Base-by-base conservation (phyloP, 92 coral and sea anemone species). In the Muricea muricata region DNA sequence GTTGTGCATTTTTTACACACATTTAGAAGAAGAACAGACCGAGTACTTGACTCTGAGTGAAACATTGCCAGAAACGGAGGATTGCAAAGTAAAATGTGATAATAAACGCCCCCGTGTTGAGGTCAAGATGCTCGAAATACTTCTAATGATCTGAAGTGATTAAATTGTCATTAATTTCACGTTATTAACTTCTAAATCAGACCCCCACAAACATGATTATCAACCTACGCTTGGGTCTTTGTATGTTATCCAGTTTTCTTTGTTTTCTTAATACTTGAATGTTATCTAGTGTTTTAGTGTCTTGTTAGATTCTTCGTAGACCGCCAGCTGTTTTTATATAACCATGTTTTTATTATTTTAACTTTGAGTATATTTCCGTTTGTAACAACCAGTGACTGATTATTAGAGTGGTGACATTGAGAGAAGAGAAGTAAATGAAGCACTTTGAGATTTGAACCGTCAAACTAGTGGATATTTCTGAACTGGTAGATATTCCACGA, bases 81-180 rank as follows among this genome's bases (percentile, higher is more conserved):
- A 52, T 52, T 52, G 5, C 60, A 52, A 4, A 52, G 7, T 20
- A 25, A 18, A 52, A 52, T 52, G 18, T 7, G 20, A 52, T 52
- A 52, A 52, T 20, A 52, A 47, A 47, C 60, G 9, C 65, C 42
- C 24, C 24, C 13, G 12, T 54, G 0, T 48, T 20, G 57, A 35
- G 35, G 39, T 63, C 13, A 39, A 7, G 23, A 63, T 26, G n/a
- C 37, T 25, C 30, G 30, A 75, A 75, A 57, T 29, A 75, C 33
- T 52, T 48, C n/a, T 48, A n/a, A 75, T 28, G 80, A 47, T 5
- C 34, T 34, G 57, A 50, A 37, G n/a, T 75, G 42, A 75, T 63
- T 63, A 63, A 63, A 75, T 75, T 25, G 52, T 48, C 80, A 75
- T 75, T 75, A 75, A 48, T 13, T 47, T 47, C 45, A 47, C 28